Percentiles rank a stretch among this genome's conserved stretches.
phyloP scores from a whole-genome alignment of 2,797 vertebrate species.

The Urophycis tenuis region DNA sequence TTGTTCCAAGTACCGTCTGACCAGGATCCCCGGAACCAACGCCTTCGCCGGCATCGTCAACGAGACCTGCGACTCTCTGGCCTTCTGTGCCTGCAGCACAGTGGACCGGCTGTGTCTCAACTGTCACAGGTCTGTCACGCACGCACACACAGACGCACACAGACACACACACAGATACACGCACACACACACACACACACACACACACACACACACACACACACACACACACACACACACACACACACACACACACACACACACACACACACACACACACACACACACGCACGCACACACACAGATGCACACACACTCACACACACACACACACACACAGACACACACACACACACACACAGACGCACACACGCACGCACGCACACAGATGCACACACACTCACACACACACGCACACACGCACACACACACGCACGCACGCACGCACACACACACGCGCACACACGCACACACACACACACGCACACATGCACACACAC shows the following conservation, averaged over 20 bases:
- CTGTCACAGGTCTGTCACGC: constrained; percentile 83
- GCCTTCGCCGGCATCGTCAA: constrained; percentile 97
- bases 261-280: too few relatives aligned
- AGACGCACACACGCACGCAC: background rate
- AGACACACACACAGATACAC: background rate
- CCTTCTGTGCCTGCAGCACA: constrained; percentile 97
- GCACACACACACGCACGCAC: background rate
- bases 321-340: too few relatives aligned
- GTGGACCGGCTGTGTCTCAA: constrained; percentile 98
- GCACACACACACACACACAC: background rate
- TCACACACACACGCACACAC: background rate
- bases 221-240: background rate
- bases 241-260: too few relatives aligned
- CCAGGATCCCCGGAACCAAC: constrained; percentile 90
- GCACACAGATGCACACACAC: too few relatives aligned
- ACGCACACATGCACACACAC: too few relatives aligned
- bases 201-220: background rate
- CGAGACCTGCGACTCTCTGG: constrained; percentile 93
- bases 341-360: background rate
- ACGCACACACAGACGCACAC: background rate
- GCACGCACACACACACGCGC: background rate
- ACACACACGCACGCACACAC: too few relatives aligned
- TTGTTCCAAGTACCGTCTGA: constrained; percentile 92
- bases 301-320: too few relatives aligned
- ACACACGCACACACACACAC: background rate